Conservation (phyloP, 2,888 invertebrate species). For the Hedychridium roseum region DNA sequence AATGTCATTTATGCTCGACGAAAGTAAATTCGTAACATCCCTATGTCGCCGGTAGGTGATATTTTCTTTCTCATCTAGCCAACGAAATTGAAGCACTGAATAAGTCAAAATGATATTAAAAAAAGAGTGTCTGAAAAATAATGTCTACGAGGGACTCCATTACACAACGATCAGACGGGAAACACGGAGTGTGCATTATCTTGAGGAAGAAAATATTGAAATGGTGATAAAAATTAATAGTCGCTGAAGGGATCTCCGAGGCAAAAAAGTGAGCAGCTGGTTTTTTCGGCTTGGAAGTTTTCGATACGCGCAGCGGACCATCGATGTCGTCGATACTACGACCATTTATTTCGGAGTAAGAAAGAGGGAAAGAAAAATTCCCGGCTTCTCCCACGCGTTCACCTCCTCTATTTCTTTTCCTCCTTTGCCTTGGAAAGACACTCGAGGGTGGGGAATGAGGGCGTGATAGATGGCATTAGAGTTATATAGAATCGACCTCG, state of each 20-base stretch:
- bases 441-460: conserved; percentile 46
- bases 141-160: no score
- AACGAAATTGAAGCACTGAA: no score
- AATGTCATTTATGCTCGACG: no score
- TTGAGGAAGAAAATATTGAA: no score
- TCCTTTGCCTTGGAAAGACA: conserved; percentile 24
- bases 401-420: conserved; percentile 12
- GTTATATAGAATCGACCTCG: conserved; percentile 45
- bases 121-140: no score
- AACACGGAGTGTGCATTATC: no score
- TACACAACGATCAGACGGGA: no score
- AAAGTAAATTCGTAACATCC: no score
- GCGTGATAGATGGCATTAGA: conserved; percentile 54
- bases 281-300: conserved; percentile 20
- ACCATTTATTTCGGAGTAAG: conserved; percentile 49
- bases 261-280: conserved; percentile 5
- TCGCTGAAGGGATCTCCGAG: conserved; percentile 32
- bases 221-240: conserved; percentile 41
- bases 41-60: no score
- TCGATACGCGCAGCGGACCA: conserved; percentile 24
- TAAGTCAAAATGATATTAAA: no score
- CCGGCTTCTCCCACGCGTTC: conserved; percentile 25
- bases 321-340: conserved; percentile 33
- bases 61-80: no score
- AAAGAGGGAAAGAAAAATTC: no score